Evolutionary conservation across 2,113 vertebrate species (phyloP).

Genomic region (Cichladusa arquata): DNA sequence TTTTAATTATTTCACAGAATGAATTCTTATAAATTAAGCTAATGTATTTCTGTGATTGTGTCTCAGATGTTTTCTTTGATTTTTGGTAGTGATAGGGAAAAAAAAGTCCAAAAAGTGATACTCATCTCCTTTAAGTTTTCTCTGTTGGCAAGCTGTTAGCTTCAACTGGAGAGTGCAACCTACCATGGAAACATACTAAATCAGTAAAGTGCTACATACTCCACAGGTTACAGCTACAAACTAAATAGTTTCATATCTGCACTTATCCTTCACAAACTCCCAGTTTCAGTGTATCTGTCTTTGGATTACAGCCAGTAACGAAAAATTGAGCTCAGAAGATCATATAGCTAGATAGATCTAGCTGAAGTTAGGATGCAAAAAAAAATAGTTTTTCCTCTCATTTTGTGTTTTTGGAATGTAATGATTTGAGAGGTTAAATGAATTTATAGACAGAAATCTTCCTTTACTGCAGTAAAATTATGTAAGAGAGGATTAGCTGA

Average conservation of each 20-base stretch:
- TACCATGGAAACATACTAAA: background rate
- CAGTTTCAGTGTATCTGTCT: background rate
- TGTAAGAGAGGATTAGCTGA: background rate
- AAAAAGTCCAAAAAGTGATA: background rate
- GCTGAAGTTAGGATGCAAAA: background rate
- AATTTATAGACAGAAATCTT: background rate
- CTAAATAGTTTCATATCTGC: background rate
- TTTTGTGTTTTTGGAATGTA: background rate
- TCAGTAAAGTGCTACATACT: background rate
- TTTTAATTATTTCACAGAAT: conserved; percentile 32
- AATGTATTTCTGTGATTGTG: background rate
- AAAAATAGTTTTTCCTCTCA: background rate
- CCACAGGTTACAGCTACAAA: background rate
- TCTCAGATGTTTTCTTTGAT: background rate
- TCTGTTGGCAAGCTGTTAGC: background rate
- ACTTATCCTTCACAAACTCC: background rate
- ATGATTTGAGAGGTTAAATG: background rate
- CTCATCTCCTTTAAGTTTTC: background rate
- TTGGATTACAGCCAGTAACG: background rate
- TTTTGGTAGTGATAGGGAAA: background rate
- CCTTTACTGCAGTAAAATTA: background rate
- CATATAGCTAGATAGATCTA: background rate
- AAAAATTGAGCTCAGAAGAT: background rate
- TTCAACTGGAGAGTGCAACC: background rate
- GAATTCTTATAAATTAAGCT: background rate